Percentiles rank a stretch among this genome's conserved stretches.
phyloP scores from a whole-genome alignment of 2,888 invertebrate genomes.

The Hydrotaea diabolus region DNA sequence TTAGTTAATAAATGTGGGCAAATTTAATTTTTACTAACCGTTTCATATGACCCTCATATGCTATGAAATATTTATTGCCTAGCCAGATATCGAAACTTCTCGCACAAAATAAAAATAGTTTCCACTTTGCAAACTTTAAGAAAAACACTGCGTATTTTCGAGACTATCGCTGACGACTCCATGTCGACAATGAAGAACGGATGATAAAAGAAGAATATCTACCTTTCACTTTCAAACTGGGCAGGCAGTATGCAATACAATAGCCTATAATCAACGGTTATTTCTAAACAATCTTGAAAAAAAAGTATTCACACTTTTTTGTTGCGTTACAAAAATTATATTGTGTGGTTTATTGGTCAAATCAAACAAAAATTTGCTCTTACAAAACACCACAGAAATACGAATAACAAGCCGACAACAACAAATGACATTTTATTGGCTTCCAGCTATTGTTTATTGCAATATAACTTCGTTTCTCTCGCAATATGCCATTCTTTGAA shows the following conservation, averaged over 20 bases:
- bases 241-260: not conserved
- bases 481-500: not conserved
- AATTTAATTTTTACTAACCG: not conserved
- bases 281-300: not conserved
- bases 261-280: conserved; percentile 6
- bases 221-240: conserved; percentile 14
- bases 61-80: not conserved
- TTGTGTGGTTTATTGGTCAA: conserved; percentile 21
- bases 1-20: too few species aligned
- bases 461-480: not conserved
- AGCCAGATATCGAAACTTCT: not conserved
- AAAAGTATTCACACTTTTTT: conserved; percentile 2
- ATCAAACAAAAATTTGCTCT: not conserved
- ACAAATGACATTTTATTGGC: not conserved
- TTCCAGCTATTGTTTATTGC: not conserved
- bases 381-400: conserved; percentile 1
- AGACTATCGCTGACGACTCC: not conserved
- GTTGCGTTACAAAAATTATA: conserved; percentile 8
- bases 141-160: not conserved
- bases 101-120: too few species aligned
- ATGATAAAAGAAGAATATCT: not conserved
- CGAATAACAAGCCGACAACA: not conserved
- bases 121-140: too few species aligned
- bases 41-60: not conserved
- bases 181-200: not conserved